Percentiles rank a stretch among this genome's conserved stretches.
These are phyloP conservation scores for Sander lucioperca DNA, from an alignment of 2,113 vertebrate species.

Conservation along the genomic window DNA sequence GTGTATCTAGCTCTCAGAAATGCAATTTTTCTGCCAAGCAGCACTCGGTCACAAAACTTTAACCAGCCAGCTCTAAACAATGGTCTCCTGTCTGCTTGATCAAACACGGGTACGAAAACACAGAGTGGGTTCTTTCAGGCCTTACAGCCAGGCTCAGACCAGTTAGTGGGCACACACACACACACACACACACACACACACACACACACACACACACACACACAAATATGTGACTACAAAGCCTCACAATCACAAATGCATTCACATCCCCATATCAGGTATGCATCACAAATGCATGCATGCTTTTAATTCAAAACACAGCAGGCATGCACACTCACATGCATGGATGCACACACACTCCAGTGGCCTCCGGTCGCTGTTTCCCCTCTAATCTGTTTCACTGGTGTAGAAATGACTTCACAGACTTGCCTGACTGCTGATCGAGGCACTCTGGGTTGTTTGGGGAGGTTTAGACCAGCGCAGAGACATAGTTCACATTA, in stretches of 20 bases:
- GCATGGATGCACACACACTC: constrained; percentile 10
- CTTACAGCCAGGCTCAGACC: constrained; percentile 28
- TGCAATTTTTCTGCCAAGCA: constrained; percentile 55
- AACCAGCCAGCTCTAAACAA: constrained; percentile 56
- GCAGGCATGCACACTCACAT: constrained; percentile 3
- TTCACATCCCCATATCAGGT: not conserved
- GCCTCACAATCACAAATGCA: not conserved
- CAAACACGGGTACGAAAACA: constrained; percentile 61
- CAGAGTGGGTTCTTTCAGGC: constrained; percentile 53
- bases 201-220: constrained; percentile 14
- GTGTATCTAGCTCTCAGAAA: constrained; percentile 65
- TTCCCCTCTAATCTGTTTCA: constrained; percentile 30
- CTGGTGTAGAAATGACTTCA: constrained; percentile 29
- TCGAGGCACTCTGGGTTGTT: constrained; percentile 29
- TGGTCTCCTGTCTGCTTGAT: constrained; percentile 66
- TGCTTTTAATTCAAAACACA: constrained; percentile 32
- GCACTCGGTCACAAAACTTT: constrained; percentile 43
- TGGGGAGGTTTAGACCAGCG: constrained; percentile 9
- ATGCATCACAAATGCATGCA: constrained; percentile 20
- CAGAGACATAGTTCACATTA: constrained; percentile 20
- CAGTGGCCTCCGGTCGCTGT: not conserved
- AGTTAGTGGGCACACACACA: not conserved
- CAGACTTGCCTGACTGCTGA: constrained; percentile 30
- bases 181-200: constrained; percentile 2
- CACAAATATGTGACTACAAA: not conserved